Conservation (phyloP, 2,797 vertebrate species). For the Numenius phaeopus region DNA sequence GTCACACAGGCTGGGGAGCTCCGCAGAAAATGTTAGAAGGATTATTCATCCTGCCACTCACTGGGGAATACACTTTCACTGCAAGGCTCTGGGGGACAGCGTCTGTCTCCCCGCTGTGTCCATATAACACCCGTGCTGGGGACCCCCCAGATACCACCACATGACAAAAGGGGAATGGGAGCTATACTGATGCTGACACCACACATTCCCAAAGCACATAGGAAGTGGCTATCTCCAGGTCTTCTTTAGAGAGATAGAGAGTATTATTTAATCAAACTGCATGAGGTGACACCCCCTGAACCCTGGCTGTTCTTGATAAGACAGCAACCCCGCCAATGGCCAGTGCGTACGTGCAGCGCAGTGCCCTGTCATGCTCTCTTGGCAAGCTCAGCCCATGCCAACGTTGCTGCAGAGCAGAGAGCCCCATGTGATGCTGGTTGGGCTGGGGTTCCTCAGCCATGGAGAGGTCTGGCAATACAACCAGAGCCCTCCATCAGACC, state of each 20-base stretch:
- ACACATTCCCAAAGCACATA: rapidly evolving
- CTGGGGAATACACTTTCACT: not conserved
- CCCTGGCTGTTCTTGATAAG: rapidly evolving
- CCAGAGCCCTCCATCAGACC: not conserved
- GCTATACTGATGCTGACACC: not conserved
- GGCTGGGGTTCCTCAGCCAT: not conserved
- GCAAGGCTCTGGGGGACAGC: not conserved
- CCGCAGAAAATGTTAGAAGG: not conserved
- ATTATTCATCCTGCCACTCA: not conserved
- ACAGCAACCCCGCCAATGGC: rapidly evolving
- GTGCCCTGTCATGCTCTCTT: rapidly evolving
- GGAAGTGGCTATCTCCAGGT: not conserved
- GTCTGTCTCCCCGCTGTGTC: not conserved
- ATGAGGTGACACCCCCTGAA: not conserved
- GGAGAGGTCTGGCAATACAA: not conserved
- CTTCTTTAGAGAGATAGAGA: not conserved
- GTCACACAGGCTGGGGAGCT: not conserved
- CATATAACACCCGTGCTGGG: rapidly evolving
- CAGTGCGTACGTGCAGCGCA: rapidly evolving
- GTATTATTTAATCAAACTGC: not conserved
- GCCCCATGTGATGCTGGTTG: rapidly evolving
- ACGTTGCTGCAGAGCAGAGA: not conserved
- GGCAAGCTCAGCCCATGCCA: not conserved
- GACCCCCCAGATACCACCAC: rapidly evolving
- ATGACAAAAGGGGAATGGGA: rapidly evolving